Percentiles rank a stretch among this genome's conserved stretches.
Evolutionary conservation across 37 sponge, comb jelly and placozoan species (phyloP).

Genomic region (Geodia barretti): DNA sequence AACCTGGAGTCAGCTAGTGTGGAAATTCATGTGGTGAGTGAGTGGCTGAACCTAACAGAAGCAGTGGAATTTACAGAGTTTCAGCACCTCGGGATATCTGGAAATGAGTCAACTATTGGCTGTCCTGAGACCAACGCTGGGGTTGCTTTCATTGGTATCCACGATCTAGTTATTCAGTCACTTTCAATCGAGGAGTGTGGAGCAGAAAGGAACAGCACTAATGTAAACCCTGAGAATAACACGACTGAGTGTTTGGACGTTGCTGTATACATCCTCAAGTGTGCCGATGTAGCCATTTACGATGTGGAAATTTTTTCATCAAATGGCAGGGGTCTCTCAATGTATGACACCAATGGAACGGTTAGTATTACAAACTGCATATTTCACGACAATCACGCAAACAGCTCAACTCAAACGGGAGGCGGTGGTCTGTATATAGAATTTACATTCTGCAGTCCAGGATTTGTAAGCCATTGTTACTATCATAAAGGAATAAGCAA

Average conservation of each 20-base stretch:
- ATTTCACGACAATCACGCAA: not conserved
- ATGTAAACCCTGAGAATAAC: not conserved
- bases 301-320: not conserved
- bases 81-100: not conserved
- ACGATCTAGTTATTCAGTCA: not conserved
- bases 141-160: not conserved
- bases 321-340: not conserved
- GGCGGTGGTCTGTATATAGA: not conserved
- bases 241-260: not conserved
- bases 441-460: not conserved
- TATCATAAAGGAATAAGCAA: not conserved
- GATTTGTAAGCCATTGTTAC: not conserved
- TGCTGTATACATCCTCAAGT: not conserved
- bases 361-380: not conserved
- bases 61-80: not conserved
- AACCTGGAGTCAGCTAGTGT: not conserved
- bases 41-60: not conserved
- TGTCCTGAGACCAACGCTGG: not conserved
- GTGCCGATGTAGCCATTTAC: not conserved
- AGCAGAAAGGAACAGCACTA: not conserved
- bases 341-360: not conserved
- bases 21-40: not conserved
- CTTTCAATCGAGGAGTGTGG: not conserved
- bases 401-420: not conserved
- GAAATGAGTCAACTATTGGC: not conserved